Base-by-base conservation (phyloP, 2,113 vertebrate genomes). In the Pseudorectes ferrugineus region DNA sequence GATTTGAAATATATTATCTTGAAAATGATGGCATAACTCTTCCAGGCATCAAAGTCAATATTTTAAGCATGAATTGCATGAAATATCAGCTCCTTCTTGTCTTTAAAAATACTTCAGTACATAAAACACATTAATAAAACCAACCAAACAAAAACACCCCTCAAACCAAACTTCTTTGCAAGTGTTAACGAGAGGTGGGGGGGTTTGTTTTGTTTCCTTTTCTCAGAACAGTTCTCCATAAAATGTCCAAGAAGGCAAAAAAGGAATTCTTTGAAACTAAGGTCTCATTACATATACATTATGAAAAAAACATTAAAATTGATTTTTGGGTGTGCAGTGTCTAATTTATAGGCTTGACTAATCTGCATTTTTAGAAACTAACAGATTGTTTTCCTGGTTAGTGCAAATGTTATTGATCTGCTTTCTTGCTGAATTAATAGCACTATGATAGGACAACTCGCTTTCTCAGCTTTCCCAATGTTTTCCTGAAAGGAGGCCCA, bases 401-500 rank as follows among this genome's bases (percentile, higher is more conserved):
- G 90, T 67, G 88, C 63, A 92, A 97, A 91, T 63, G 63, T 74
- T 94, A 97, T 88, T 88, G 92, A 97, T 94, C 67, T 0, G 9
- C 43, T 91, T 89, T 89, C 84, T 79, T 68, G 36, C 49, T 74
- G 95, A 96, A 96, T 95, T 95, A 96, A 94, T 55, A 93, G 89
- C 77, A 45, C 40, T 42, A 63, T 14, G 55, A 88, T 54, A 84
- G 77, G 74, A 88, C 79, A 89, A 87, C 88, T 78, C 1, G 11
- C 61, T 84, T 90, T 97, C 93, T 95, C 80, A 91, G 94, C 92
- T 72, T 92, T 96, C 92, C 95, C 90, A 92, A 96, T 94, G 75
- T 87, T 95, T 93, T 93, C 92, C 96, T 77, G 78, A 74, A 92
- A 97, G 94, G 93, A 95, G 89, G 95, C 94, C 96, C 95, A 92